These are phyloP conservation scores for Cetoscarus ocellatus DNA, from an alignment of 2,797 vertebrate species.

Conservation along the genomic window DNA sequence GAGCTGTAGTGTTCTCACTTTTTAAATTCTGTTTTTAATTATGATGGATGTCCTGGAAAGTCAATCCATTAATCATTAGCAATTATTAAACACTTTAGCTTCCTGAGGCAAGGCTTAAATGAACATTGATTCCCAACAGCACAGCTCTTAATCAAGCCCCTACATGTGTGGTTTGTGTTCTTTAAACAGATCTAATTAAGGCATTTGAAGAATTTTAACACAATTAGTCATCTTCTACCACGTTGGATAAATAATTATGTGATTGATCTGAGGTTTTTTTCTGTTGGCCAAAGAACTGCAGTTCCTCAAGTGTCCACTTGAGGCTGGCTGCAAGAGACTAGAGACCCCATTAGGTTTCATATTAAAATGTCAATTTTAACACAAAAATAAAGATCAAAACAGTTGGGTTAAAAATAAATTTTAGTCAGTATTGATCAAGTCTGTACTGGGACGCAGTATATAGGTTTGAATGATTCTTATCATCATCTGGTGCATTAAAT, in stretches of 20 bases:
- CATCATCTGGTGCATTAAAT: too few relatives aligned
- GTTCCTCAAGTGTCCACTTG: too few relatives aligned
- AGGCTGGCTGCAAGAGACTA: too few relatives aligned
- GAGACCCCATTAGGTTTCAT: too few relatives aligned
- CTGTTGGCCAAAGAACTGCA: too few relatives aligned
- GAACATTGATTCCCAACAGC: slow-evolving; percentile 21
- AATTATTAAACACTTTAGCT: not conserved
- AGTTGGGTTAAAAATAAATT: too few relatives aligned
- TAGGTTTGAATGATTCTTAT: too few relatives aligned
- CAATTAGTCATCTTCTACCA: not conserved
- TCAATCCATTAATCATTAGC: slow-evolving; percentile 19
- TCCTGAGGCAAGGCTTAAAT: slow-evolving; percentile 19
- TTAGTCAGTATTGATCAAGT: too few relatives aligned
- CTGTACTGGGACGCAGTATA: too few relatives aligned
- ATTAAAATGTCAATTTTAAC: too few relatives aligned
- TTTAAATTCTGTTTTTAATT: not conserved
- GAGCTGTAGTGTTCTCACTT: slow-evolving; percentile 1
- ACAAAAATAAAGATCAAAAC: too few relatives aligned
- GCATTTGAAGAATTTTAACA: not conserved
- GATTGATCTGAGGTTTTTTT: too few relatives aligned
- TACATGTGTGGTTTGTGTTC: not conserved
- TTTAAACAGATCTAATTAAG: not conserved
- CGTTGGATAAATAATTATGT: not conserved
- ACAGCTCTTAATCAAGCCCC: not conserved
- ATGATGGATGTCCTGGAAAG: not conserved